Base-by-base conservation (phyloP, 2,888 invertebrate genomes). In the Congeria kusceri region DNA sequence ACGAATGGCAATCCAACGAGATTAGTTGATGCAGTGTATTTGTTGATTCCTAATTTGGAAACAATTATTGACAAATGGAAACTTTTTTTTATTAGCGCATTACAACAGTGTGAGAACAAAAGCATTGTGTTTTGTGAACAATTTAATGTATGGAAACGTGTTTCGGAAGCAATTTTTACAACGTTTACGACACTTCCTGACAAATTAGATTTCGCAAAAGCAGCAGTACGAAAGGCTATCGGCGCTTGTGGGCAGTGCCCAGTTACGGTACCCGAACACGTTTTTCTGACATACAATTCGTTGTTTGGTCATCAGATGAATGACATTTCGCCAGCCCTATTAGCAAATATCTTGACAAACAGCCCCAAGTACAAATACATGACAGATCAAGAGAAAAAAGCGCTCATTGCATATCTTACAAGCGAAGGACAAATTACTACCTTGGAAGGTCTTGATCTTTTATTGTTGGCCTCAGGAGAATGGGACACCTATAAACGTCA, bases 41-140 rank as follows among this genome's bases (percentile, higher is more conserved):
- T 39, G 39, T 28, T 62, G n/a, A 66, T 84, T 13, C 87, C 86
- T 32, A 23, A 28, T 66, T 11, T 32, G 23, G 64, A 62, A 18
- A 61, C 46, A 23, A 70, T 83, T 49, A 44, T 20, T 29, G 75
- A 58, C 3, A 76, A 74, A 18, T 85, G 85, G 79, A 77, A 87
- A 63, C 80, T 84, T 47, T 79, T 92, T 20, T 74, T 89, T 29
- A 27, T 47, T 0, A 75, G 77, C 15, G 44, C 80, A 1, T 59
- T 56, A 28, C 28, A 59, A 3, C 46, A 7, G 11, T 39, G 77
- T 4, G 25, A 71, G 28, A 9, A 69, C n/a, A 47, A 15, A 39
- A 15, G 28, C 2, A 56, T 75, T 25, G 49, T 78, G 23, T 80
- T 66, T 58, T 63, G 73, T 23, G 23, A 62, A 18, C 67, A 73